phyloP scores from a whole-genome alignment of 2,888 invertebrate genomes.

The Iselma pallidipennis region DNA sequence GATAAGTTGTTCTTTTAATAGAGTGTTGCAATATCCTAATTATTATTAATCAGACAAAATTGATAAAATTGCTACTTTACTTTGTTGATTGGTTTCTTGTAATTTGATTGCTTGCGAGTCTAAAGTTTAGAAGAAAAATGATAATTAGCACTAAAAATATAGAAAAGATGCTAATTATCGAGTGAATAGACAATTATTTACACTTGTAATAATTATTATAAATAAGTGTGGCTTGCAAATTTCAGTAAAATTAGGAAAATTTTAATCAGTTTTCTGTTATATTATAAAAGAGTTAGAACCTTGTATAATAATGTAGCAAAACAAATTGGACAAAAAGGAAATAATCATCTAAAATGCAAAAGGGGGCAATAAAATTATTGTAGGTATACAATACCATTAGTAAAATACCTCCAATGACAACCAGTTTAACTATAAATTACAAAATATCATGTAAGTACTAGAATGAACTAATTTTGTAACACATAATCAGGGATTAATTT shows the following conservation, averaged over 20 bases:
- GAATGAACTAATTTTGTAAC: slow-evolving; percentile 23
- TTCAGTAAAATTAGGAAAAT: too few relatives aligned
- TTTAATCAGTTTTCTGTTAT: background rate
- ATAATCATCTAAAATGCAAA: slow-evolving; percentile 1
- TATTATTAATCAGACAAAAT: too few relatives aligned
- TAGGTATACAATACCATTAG: background rate
- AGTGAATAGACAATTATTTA: background rate
- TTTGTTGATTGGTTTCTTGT: too few relatives aligned
- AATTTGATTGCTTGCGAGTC: too few relatives aligned
- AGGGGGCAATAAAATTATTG: background rate
- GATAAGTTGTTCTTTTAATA: too few relatives aligned
- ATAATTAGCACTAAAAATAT: too few relatives aligned
- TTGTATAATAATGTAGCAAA: too few relatives aligned
- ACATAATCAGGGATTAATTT: slow-evolving; percentile 10
- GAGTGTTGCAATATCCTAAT: too few relatives aligned
- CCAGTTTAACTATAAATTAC: slow-evolving; percentile 8
- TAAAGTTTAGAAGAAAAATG: background rate
- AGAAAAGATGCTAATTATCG: too few relatives aligned
- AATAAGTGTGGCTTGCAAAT: too few relatives aligned
- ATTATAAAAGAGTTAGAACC: too few relatives aligned
- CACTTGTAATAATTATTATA: background rate
- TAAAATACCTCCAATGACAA: slow-evolving; percentile 18
- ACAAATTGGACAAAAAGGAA: background rate
- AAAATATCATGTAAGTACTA: slow-evolving; percentile 1
- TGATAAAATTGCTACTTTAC: too few relatives aligned